Percentiles rank a stretch among this genome's conserved stretches.
These are phyloP conservation scores for Caenorhabditis afra DNA, from an alignment of 2,888 invertebrate species.

Conservation along the genomic window DNA sequence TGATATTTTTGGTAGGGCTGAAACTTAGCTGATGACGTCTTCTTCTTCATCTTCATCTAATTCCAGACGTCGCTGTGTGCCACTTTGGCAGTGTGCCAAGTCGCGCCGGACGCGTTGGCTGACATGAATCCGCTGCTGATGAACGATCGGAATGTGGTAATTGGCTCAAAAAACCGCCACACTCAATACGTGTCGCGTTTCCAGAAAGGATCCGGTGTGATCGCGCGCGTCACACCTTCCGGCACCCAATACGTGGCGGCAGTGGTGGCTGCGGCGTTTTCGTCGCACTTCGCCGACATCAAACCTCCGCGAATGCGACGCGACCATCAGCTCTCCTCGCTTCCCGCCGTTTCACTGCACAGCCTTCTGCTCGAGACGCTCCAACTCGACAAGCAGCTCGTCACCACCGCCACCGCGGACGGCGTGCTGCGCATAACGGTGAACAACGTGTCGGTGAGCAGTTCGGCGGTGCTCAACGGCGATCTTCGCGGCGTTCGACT, in stretches of 20 bases:
- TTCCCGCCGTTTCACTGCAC: constrained; percentile 43
- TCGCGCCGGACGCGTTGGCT: constrained; percentile 16
- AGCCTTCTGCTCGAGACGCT: constrained; percentile 41
- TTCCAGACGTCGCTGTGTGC: constrained; percentile 31
- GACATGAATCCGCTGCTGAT: constrained; percentile 53
- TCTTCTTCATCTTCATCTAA: neutral
- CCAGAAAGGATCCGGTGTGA: constrained; percentile 73
- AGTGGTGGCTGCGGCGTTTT: constrained; percentile 70
- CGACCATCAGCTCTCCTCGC: constrained; percentile 20
- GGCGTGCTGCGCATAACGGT: constrained; percentile 30
- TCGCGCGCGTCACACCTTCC: constrained; percentile 70
- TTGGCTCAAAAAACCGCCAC: neutral
- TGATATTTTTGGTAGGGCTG: neutral
- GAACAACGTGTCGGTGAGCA: constrained; percentile 46
- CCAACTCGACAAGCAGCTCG: constrained; percentile 43
- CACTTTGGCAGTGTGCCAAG: constrained; percentile 36
- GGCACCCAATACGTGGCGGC: constrained; percentile 74
- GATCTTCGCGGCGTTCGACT: constrained; percentile 35
- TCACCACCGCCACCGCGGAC: constrained; percentile 31
- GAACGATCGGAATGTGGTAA: constrained; percentile 45
- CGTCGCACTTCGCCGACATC: constrained; percentile 68
- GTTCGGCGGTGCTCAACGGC: constrained; percentile 42
- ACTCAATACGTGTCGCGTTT: no score
- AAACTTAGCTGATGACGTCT: neutral
- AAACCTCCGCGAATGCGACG: constrained; percentile 27